Percentiles rank a stretch among this genome's conserved stretches.
These are phyloP conservation scores for Psilopsiagon aymara DNA, from an alignment of 2,113 vertebrate genomes.

Conservation along the genomic window DNA sequence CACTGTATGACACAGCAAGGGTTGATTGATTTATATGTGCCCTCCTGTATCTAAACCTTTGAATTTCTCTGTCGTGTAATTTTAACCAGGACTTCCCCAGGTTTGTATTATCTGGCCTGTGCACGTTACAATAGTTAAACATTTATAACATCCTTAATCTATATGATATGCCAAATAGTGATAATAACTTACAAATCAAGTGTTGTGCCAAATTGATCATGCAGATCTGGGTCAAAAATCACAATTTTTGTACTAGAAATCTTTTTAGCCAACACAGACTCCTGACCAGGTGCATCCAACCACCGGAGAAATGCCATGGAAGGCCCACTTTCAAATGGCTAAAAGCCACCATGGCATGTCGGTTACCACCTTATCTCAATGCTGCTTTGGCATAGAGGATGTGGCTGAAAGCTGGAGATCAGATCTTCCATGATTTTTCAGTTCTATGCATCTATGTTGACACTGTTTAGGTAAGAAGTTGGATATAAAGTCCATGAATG, in stretches of 20 bases:
- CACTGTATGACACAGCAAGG: background rate
- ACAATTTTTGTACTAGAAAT: background rate
- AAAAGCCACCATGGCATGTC: background rate
- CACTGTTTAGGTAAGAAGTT: background rate
- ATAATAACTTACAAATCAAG: background rate
- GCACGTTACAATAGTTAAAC: background rate
- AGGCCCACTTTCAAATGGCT: background rate
- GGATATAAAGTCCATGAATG: background rate
- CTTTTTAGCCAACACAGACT: background rate
- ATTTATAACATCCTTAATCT: background rate
- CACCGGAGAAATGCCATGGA: background rate
- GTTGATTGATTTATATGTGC: background rate
- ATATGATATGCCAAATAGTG: accelerated
- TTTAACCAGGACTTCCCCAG: background rate
- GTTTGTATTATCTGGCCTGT: background rate
- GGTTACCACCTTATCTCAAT: accelerated
- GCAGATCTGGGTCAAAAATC: background rate
- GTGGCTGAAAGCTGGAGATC: background rate
- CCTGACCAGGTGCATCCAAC: background rate
- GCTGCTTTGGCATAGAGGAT: background rate
- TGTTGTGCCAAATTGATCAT: background rate
- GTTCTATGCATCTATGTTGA: background rate
- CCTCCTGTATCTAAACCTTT: background rate
- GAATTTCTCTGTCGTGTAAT: background rate
- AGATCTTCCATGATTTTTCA: background rate